Percentiles rank a stretch among this genome's conserved stretches.
These are phyloP conservation scores for Agonopterix arenella DNA, from an alignment of 2,888 invertebrate genomes.

Conservation along the genomic window DNA sequence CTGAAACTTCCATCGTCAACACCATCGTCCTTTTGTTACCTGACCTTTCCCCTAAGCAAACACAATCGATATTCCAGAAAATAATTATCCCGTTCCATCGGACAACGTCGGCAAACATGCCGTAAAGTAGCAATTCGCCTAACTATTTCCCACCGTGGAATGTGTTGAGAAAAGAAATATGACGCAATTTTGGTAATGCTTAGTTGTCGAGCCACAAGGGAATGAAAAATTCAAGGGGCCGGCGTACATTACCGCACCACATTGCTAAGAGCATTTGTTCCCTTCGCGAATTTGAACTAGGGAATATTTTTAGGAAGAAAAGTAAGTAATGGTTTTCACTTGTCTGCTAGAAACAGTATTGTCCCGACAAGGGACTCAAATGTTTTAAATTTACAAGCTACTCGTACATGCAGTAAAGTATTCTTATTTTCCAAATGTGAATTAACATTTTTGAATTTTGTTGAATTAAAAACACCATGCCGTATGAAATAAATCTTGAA, in stretches of 20 bases:
- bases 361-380: background rate
- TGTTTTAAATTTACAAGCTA: background rate
- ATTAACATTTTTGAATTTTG: no score
- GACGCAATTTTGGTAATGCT: slow-evolving; percentile 76
- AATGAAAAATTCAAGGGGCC: slow-evolving; percentile 75
- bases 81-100: slow-evolving; percentile 28
- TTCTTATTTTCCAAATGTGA: no score
- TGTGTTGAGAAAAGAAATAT: slow-evolving; percentile 70
- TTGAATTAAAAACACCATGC: no score
- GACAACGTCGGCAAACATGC: slow-evolving; percentile 30
- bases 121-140: slow-evolving; percentile 49
- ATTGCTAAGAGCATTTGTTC: slow-evolving; percentile 67
- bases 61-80: slow-evolving; percentile 6
- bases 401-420: no score
- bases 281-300: slow-evolving; percentile 47
- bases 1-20: no score
- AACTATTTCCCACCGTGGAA: slow-evolving; percentile 59
- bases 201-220: slow-evolving; percentile 73
- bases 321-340: slow-evolving; percentile 38
- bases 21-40: no score
- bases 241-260: slow-evolving; percentile 64
- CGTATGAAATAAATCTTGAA: no score
- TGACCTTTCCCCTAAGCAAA: background rate
- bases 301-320: slow-evolving; percentile 51
- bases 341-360: slow-evolving; percentile 3